Conservation (phyloP, 1,140 invertebrate genomes). For the Paraescarpia echinospica region DNA sequence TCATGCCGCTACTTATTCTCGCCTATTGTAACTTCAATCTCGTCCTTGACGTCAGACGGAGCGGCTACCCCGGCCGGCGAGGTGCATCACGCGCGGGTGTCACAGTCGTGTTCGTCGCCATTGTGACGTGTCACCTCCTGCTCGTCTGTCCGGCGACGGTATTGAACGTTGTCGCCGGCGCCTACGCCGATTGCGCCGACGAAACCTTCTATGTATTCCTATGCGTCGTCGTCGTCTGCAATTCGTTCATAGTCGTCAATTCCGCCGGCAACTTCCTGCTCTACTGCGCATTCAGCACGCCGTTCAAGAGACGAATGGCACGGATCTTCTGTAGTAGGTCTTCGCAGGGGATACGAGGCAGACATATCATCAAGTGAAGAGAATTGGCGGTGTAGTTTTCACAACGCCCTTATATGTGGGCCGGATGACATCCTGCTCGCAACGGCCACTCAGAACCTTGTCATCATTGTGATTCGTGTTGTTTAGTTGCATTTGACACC, state of each 20-base stretch:
- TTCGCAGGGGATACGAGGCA: background rate
- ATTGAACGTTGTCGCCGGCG: conserved; percentile 13
- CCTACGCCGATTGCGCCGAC: background rate
- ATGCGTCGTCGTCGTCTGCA: conserved; percentile 7
- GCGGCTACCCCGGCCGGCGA: background rate
- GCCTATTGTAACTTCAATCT: conserved; percentile 22
- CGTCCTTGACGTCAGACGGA: conserved; percentile 10
- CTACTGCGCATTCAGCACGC: conserved; percentile 24
- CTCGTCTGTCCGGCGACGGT: conserved; percentile 30
- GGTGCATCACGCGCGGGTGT: background rate
- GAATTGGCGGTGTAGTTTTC: too few species aligned
- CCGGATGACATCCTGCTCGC: too few species aligned
- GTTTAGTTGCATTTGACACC: too few species aligned
- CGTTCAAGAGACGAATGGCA: background rate
- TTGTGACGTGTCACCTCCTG: conserved; percentile 15
- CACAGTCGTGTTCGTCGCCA: conserved; percentile 17
- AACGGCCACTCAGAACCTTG: too few species aligned
- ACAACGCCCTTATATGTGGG: too few species aligned
- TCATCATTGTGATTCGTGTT: too few species aligned
- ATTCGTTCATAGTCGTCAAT: conserved; percentile 22
- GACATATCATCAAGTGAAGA: too few species aligned
- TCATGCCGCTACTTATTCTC: conserved; percentile 18
- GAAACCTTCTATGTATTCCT: background rate
- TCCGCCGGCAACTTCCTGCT: conserved; percentile 27
- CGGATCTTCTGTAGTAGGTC: background rate